Evolutionary conservation across 2,797 vertebrate species (phyloP), one percentile per base, ranked within the genome.

Genomic region (Emydoidea blandingii): DNA sequence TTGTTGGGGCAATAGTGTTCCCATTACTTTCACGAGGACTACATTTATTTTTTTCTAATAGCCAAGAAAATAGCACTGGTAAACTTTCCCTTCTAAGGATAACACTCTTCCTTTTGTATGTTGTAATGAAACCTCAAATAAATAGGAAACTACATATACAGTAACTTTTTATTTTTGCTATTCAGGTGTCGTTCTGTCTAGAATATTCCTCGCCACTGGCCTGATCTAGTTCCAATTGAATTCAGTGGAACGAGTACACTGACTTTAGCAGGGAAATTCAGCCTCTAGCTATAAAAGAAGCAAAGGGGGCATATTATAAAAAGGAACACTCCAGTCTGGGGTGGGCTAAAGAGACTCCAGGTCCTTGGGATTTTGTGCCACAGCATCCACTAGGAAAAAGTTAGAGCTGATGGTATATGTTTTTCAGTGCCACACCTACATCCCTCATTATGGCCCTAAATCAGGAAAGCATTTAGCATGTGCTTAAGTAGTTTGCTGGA

Each of bases 401-500:
- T 0, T n/a, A 25, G 5, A 76, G 8, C 18, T 53, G 57, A 53
- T 57, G 27, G 0, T 41, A 62, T 44, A 79, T 74, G 8, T 65
- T 76, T 5, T 16, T 41, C 2, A 31, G 3, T 50, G 23, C 8
- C 2, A 37, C 44, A 50, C n/a, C 2, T 83, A 85, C 16, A 72
- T 83, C 18, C 34, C 81, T 74, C 79, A 88, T 56, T 18, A 4
- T 82, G 44, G 1, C 19, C 81, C 86, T 80, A 68, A 91, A 87
- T 79, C 57, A 78, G n/a, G 9, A 86, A 62, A 79, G 74, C 65
- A 18, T 79, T 96, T 91, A 49, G 50, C 25, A 7, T 88, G 37
- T 54, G 47, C 0, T 0, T 44, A 9, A 37, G 62, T 72, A 72
- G 68, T 93, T 85, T 78, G 1, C 0, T 82, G 3, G 15, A 23